Base-by-base conservation (phyloP, 2,888 invertebrate genomes). In the Linnaemya tessellans region DNA sequence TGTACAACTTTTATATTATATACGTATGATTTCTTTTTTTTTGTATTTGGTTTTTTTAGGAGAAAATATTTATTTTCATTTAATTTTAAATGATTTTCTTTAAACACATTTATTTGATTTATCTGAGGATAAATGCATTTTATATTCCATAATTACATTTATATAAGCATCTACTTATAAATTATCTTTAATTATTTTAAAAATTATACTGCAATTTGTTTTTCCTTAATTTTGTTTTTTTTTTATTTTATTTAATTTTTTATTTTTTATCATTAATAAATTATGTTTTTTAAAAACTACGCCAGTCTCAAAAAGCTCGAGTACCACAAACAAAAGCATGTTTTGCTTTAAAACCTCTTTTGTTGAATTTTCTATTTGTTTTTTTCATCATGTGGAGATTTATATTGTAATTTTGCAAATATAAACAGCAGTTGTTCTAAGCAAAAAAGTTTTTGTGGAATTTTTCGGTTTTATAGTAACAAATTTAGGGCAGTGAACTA, bases 261-360 rank as follows among this genome's bases (percentile, higher is more conserved):
- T 43, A 43, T 70, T 56, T 78, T 49, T 73, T 71, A 43, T 75
- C 62, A 30, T 60, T n/a, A n/a, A 46, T 84, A 18, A 51, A 77
- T 81, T 81, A 70, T 71, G 85, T 82, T 78, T 87, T 89, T 91
- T 92, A 91, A 92, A 91, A 92, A 90, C 92, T 92, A 92, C 89
- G 92, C 92, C 93, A 92, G 92, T 92, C 92, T 93, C 93, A 92
- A 92, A 92, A 93, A 93, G 92, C 93, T 93, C 92, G 92, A 92
- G 92, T 92, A 90, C 91, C 91, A 90, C 88, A 88, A 84, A 85
- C 79, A 71, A 77, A 74, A 75, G n/a, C 81, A 80, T 56, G 56
- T 67, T 38, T 35, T 82, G 41, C 82, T 75, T 87, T 87, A 84
- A 86, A 88, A 88, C 86, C 83, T 88, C 88, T 87, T 80, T 60